Base-by-base conservation (phyloP, 2,113 vertebrate genomes). In the Lycaon pictus region DNA sequence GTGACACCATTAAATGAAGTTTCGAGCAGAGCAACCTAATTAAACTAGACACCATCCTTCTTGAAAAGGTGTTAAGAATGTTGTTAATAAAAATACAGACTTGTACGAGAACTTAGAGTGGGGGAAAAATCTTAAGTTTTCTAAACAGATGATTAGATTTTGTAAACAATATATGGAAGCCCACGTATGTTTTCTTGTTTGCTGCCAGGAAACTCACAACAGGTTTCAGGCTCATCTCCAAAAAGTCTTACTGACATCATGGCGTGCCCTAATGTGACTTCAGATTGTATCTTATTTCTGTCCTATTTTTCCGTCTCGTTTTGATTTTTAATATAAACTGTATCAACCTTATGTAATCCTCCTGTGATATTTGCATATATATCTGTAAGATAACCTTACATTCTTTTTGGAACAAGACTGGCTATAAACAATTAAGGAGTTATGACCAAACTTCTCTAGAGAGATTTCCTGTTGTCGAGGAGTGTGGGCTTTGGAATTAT, bases 391-490 rank as follows among this genome's bases (percentile, higher is more conserved):
- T 53, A 86, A 74, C 2, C 2, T 60, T 48, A 27, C 19, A 23
- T 74, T 89, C 8, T 16, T 60, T 90, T 92, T 92, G 69, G 15
- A 89, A 85, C 2, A 63, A 80, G 17, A 7, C 22, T 56, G 9
- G 0, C 37, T 85, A 71, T 16, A 94, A 95, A 74, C 88, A 88
- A 77, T 95, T 87, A 65, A 63, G n/a, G 84, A 53, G 32, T 43
- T 11, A 2, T 82, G 35, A 76, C 29, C n/a, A 84, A 22, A 53
- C 0, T 83, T 11, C 16, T 93, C 48, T 77, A 23, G 12, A 48
- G 51, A 91, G 37, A 43, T 22, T 81, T 23, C 13, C 10, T 25
- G 58, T 63, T 71, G 17, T 29, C 76, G 12, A 76, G 23, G 55
- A n/a, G 2, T 15, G 11, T 65, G n/a, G 29, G 25, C 19, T 69